Percentiles rank a stretch among this genome's conserved stretches.
These are phyloP conservation scores for Drosophila orena DNA, from an alignment of 1,140 invertebrate species.

Conservation along the genomic window DNA sequence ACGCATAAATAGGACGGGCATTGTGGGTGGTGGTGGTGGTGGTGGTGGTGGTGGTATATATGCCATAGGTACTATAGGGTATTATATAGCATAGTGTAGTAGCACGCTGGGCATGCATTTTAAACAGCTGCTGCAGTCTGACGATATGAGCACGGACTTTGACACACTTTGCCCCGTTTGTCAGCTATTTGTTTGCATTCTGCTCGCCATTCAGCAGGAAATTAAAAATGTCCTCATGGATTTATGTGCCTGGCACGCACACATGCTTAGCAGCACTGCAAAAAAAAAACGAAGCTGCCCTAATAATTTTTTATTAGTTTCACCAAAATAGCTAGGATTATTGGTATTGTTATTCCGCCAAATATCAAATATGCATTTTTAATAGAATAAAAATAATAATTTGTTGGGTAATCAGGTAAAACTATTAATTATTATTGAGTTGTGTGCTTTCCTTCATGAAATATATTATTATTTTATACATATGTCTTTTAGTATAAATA, in stretches of 20 bases:
- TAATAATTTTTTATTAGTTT: too few species aligned
- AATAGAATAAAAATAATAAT: too few species aligned
- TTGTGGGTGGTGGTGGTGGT: neutral
- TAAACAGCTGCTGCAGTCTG: constrained; percentile 33
- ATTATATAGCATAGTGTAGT: too few species aligned
- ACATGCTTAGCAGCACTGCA: neutral
- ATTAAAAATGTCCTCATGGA: constrained; percentile 62
- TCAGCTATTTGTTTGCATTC: constrained; percentile 45
- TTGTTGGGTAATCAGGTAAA: too few species aligned
- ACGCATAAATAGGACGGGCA: neutral
- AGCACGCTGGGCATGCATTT: constrained; percentile 11
- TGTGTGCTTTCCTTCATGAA: too few species aligned
- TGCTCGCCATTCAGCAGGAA: constrained; percentile 44
- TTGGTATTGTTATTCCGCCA: too few species aligned
- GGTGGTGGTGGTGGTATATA: neutral
- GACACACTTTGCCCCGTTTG: constrained; percentile 51
- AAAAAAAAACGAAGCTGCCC: neutral
- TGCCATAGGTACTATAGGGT: too few species aligned
- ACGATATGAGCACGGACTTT: constrained; percentile 25
- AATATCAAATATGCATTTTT: too few species aligned
- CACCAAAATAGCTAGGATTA: too few species aligned
- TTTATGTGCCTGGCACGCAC: constrained; percentile 36
- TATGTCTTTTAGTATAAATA: too few species aligned
- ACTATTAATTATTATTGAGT: too few species aligned
- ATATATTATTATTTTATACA: too few species aligned